These are phyloP conservation scores for Butorides virescens DNA, from an alignment of 2,113 vertebrate genomes.

Conservation along the genomic window DNA sequence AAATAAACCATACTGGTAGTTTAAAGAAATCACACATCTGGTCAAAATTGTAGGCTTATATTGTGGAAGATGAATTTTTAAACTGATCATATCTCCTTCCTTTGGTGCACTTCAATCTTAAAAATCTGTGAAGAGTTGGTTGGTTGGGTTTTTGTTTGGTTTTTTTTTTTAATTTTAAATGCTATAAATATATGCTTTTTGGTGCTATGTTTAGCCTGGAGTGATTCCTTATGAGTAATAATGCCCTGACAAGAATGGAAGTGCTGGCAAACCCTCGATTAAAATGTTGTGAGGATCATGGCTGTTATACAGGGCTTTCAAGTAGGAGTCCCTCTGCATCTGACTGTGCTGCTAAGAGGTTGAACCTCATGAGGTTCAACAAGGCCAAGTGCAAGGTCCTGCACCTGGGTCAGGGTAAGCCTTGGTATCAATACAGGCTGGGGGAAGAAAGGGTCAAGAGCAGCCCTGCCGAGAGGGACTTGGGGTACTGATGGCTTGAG, in stretches of 20 bases:
- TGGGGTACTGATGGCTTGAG: too few species aligned
- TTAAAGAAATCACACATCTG: background rate
- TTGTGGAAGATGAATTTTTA: background rate
- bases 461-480: too few species aligned
- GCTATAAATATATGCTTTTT: background rate
- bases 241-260: background rate
- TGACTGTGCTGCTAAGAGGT: background rate
- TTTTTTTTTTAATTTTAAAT: background rate
- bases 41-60: background rate
- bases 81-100: background rate
- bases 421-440: too few species aligned
- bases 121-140: background rate
- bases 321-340: background rate
- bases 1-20: background rate
- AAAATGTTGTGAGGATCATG: background rate
- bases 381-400: too few species aligned
- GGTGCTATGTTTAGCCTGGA: background rate
- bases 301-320: background rate
- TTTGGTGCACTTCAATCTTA: background rate
- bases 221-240: background rate
- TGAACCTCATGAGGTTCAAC: too few species aligned
- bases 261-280: background rate
- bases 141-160: background rate
- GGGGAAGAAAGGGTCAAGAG: too few species aligned
- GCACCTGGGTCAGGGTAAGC: too few species aligned